Percentiles rank a stretch among this genome's conserved stretches.
Evolutionary conservation across 2,888 invertebrate species (phyloP).

Genomic region (Spisula solida): DNA sequence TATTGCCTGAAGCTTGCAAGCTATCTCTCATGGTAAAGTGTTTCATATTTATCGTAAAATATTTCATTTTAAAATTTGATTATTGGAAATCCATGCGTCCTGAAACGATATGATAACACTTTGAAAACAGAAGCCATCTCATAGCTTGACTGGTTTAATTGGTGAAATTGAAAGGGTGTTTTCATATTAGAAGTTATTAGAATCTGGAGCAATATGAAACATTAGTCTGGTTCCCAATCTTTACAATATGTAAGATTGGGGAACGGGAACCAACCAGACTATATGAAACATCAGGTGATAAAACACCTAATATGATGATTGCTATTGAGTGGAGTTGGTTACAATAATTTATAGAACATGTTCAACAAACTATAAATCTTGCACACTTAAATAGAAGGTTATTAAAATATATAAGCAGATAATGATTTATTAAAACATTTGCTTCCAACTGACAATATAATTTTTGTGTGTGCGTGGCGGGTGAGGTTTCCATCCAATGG

Average conservation of each 20-base stretch:
- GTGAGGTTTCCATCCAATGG: too few relatives aligned
- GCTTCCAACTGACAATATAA: too few relatives aligned
- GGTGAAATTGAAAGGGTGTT: background rate
- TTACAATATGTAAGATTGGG: too few relatives aligned
- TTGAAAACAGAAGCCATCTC: background rate
- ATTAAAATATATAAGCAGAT: too few relatives aligned
- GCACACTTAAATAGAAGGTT: background rate
- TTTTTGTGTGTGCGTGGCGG: too few relatives aligned
- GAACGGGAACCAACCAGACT: too few relatives aligned
- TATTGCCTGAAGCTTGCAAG: background rate
- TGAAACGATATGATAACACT: constrained; percentile 1
- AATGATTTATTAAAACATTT: too few relatives aligned
- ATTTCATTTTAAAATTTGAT: constrained; percentile 9
- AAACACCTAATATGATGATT: background rate
- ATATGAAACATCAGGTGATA: too few relatives aligned
- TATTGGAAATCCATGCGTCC: constrained; percentile 13
- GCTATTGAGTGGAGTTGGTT: background rate
- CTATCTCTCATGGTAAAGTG: background rate
- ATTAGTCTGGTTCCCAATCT: too few relatives aligned
- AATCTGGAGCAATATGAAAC: too few relatives aligned
- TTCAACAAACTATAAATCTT: background rate
- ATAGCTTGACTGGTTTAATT: background rate
- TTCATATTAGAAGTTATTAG: too few relatives aligned
- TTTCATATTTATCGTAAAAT: background rate
- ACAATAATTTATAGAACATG: background rate